Evolutionary conservation across 2,888 invertebrate species (phyloP).

Genomic region (Chrysodeixis includens): DNA sequence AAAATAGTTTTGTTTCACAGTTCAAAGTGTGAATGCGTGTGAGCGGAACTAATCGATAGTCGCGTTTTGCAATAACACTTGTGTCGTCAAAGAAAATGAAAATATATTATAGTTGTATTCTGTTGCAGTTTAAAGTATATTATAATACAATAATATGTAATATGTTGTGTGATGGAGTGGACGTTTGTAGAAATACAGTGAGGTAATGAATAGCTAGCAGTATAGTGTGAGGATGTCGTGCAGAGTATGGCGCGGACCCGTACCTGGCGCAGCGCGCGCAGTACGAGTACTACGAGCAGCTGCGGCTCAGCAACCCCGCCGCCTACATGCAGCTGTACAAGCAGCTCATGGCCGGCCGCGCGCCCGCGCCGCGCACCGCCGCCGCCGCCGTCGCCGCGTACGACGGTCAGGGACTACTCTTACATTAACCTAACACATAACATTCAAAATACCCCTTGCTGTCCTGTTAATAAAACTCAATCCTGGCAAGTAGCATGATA

Average conservation of each 20-base stretch:
- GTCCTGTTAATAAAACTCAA: background rate
- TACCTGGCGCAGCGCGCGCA: slow-evolving; percentile 90
- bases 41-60: slow-evolving; percentile 15
- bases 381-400: slow-evolving; percentile 15
- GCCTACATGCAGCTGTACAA: slow-evolving; percentile 94
- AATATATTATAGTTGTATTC: background rate
- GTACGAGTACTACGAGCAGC: slow-evolving; percentile 93
- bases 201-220: too few species aligned
- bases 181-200: too few species aligned
- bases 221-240: background rate
- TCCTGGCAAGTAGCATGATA: too few species aligned
- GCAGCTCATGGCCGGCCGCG: slow-evolving; percentile 90
- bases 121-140: background rate
- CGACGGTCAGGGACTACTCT: slow-evolving; percentile 59
- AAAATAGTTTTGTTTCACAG: background rate
- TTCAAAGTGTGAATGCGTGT: background rate
- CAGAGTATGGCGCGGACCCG: slow-evolving; percentile 79
- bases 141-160: too few species aligned
- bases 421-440: too few species aligned
- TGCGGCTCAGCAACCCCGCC: slow-evolving; percentile 93
- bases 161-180: too few species aligned
- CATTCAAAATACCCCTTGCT: background rate
- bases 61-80: background rate
- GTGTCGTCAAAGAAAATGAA: background rate
- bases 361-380: slow-evolving; percentile 47